Conservation (phyloP, 2,797 vertebrate species). For the Chloroceryle inda region DNA sequence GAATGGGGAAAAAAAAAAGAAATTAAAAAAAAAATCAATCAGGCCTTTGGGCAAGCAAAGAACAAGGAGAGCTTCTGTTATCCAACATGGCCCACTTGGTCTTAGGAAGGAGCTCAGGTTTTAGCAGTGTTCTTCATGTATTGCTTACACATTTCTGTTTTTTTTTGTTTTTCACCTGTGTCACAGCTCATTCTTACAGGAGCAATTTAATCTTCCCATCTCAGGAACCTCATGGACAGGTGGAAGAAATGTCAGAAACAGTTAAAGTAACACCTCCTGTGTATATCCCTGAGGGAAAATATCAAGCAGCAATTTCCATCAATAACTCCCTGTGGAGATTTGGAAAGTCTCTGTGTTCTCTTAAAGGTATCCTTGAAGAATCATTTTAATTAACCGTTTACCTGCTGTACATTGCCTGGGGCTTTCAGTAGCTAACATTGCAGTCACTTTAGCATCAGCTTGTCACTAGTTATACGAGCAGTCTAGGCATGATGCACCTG, state of each 20-base stretch:
- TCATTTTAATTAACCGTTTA: conserved; percentile 70
- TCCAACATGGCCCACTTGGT: neutral
- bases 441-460: conserved; percentile 43
- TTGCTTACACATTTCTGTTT: neutral
- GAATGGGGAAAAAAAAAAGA: neutral
- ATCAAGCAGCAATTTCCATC: conserved; percentile 33
- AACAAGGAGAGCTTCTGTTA: neutral
- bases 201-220: conserved; percentile 56
- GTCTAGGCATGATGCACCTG: neutral
- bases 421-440: conserved; percentile 43
- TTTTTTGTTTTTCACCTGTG: conserved; percentile 54
- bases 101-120: neutral
- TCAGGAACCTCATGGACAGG: conserved; percentile 63
- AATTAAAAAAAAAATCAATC: neutral
- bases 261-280: conserved; percentile 38
- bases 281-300: conserved; percentile 16
- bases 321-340: conserved; percentile 19
- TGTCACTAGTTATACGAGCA: conserved; percentile 11
- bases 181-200: conserved; percentile 37
- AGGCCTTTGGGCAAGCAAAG: neutral
- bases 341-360: conserved; percentile 41
- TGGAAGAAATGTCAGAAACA: conserved; percentile 62
- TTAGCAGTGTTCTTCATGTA: conserved; percentile 5
- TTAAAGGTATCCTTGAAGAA: conserved; percentile 58
- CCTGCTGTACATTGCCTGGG: conserved; percentile 42